Percentiles rank a stretch among this genome's conserved stretches.
Conservation (phyloP, 1,140 invertebrate genomes). For the Hydropsyche tenuis region DNA sequence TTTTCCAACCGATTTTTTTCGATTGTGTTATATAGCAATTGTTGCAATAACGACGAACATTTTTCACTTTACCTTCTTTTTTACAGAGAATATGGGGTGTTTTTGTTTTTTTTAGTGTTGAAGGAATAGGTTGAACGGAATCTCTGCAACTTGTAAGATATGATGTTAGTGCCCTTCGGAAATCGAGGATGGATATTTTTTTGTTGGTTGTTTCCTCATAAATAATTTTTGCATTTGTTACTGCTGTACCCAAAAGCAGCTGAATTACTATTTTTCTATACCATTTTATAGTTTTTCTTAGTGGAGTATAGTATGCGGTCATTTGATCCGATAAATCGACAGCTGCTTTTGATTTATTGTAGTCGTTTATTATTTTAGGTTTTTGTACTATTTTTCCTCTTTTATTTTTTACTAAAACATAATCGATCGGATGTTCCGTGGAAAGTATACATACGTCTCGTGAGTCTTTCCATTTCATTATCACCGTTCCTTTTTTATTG, state of each 20-base stretch:
- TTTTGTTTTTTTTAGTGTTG: background rate
- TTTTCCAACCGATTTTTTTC: too few species aligned
- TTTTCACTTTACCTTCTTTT: constrained; percentile 21
- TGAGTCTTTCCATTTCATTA: constrained; percentile 51
- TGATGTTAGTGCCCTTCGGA: background rate
- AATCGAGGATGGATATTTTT: constrained; percentile 3
- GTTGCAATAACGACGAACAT: constrained; percentile 16
- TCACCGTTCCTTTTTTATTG: constrained; percentile 48
- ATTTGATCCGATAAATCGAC: constrained; percentile 48
- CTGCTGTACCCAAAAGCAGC: constrained; percentile 48
- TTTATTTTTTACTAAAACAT: constrained; percentile 18
- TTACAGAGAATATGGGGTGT: constrained; percentile 8
- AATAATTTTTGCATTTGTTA: constrained; percentile 42
- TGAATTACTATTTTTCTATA: constrained; percentile 53
- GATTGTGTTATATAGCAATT: too few species aligned
- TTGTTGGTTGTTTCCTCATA: constrained; percentile 1
- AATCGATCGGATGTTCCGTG: constrained; percentile 45
- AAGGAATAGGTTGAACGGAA: background rate
- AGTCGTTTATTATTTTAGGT: constrained; percentile 47
- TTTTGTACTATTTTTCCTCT: constrained; percentile 37
- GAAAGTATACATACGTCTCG: constrained; percentile 50
- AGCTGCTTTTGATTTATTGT: constrained; percentile 46
- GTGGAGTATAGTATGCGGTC: constrained; percentile 35
- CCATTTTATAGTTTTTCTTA: constrained; percentile 48
- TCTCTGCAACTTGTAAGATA: constrained; percentile 12